Evolutionary conservation across 64 coral and sea anemone species (phyloP).

Genomic region (Hydrozoanthus tunicans): DNA sequence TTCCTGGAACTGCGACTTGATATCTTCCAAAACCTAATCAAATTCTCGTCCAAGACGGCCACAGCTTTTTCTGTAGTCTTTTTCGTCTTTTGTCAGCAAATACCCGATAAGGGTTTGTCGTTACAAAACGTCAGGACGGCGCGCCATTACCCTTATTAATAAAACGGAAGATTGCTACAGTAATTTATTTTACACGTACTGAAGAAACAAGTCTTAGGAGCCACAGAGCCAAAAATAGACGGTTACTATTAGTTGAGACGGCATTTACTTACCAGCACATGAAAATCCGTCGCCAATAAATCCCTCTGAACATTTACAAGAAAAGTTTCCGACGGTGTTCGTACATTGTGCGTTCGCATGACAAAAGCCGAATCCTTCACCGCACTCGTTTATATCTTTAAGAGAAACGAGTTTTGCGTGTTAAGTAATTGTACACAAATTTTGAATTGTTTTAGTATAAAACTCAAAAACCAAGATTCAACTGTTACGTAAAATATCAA

Average conservation of each 20-base stretch:
- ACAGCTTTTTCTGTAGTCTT: no score
- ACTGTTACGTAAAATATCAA: no score
- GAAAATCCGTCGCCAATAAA: background rate
- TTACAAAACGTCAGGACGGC: no score
- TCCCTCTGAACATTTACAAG: constrained; percentile 14
- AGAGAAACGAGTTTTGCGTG: background rate
- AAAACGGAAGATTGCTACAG: no score
- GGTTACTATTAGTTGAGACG: background rate
- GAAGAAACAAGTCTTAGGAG: no score
- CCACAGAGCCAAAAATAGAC: background rate
- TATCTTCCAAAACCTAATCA: no score
- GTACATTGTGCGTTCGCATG: constrained; percentile 9
- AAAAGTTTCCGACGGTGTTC: constrained; percentile 11
- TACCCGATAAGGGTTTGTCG: no score
- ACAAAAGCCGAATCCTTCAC: background rate
- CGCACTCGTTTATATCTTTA: constrained; percentile 34
- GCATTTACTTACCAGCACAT: constrained; percentile 6
- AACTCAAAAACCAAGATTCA: background rate
- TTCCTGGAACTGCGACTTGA: no score
- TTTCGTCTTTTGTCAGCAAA: no score
- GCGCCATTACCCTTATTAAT: no score
- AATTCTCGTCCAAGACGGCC: no score
- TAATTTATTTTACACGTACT: no score
- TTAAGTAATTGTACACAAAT: background rate
- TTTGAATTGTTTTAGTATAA: background rate